phyloP scores from a whole-genome alignment of 2,888 invertebrate species.

The Tetranychus piercei region DNA sequence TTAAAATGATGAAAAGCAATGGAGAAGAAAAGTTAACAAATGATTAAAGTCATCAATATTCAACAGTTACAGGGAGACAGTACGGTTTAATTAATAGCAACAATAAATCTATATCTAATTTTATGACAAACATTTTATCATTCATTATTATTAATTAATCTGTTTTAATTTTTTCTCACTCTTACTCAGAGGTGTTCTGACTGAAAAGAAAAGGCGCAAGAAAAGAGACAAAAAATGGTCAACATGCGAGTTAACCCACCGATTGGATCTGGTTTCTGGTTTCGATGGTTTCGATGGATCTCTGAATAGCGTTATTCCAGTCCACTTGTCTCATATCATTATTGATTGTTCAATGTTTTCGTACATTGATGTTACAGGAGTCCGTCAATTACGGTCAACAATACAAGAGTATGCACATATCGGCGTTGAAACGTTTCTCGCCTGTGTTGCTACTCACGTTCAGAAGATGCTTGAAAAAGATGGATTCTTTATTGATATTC shows the following conservation, averaged over 20 bases:
- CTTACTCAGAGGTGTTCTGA: not conserved
- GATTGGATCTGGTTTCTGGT: not conserved
- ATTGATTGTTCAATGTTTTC: constrained; percentile 17
- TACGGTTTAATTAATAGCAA: no score
- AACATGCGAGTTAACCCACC: not conserved
- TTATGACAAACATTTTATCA: not conserved
- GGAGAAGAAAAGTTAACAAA: no score
- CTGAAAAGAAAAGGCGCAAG: not conserved
- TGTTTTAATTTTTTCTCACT: not conserved
- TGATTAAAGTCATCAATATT: no score
- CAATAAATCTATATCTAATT: no score
- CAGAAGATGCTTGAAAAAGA: constrained; percentile 31
- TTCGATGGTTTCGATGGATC: not conserved
- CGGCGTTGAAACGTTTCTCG: constrained; percentile 16
- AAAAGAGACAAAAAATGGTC: not conserved
- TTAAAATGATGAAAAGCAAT: no score
- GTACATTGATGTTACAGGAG: constrained; percentile 36
- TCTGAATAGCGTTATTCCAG: not conserved
- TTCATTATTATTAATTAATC: not conserved
- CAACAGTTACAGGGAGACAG: no score
- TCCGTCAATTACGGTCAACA: constrained; percentile 39
- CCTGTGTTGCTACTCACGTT: constrained; percentile 25
- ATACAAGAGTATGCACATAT: constrained; percentile 40
- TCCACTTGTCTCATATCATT: constrained; percentile 2
- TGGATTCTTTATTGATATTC: constrained; percentile 33